Base-by-base conservation (phyloP, 2,888 invertebrate species). In the Lomographa bimaculata region DNA sequence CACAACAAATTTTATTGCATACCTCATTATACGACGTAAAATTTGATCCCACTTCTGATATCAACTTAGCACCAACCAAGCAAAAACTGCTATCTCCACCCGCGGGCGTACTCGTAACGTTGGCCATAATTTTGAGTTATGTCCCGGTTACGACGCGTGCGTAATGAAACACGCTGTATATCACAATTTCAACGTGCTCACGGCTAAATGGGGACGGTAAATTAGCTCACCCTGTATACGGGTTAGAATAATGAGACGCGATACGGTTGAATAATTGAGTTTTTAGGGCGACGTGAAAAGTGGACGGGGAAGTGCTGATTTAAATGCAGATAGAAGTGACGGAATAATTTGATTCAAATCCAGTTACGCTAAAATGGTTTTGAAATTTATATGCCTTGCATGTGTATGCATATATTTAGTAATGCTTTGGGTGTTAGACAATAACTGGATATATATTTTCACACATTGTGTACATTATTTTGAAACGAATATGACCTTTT, bases 111-210 rank as follows among this genome's bases (percentile, higher is more conserved):
- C 46, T 71, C 77, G 72, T 78, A 79, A 79, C 78, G 67, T 63
- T 68, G 67, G 68, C 74, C 70, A 77, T 84, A 79, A 80, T 73
- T 77, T 78, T 82, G 80, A 83, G 68, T 81, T 80, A 84, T 79
- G 63, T 60, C 66, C 53, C 73, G 51, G 74, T 70, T 71, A 72
- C 75, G 70, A 64, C 74, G 70, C 72, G 70, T 68, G 65, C 70
- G 79, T 82, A 82, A 82, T 80, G 80, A 79, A 81, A 79, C 79
- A 71, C 71, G 65, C 76, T 73, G 75, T 80, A 79, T 78, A 80
- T 82, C 79, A 80, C 75, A 75, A 76, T 76, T 74, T 63, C 71
- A 66, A 57, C 59, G 50, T 46, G 63, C 67, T 62, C 57, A 60
- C 69, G 64, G 72, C 73, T 79, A 80, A 82, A 80, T 79, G 79